Evolutionary conservation across 2,888 invertebrate genomes (phyloP), one percentile per base, ranked within the genome.

Genomic region (Drosophila trichaetosa): DNA sequence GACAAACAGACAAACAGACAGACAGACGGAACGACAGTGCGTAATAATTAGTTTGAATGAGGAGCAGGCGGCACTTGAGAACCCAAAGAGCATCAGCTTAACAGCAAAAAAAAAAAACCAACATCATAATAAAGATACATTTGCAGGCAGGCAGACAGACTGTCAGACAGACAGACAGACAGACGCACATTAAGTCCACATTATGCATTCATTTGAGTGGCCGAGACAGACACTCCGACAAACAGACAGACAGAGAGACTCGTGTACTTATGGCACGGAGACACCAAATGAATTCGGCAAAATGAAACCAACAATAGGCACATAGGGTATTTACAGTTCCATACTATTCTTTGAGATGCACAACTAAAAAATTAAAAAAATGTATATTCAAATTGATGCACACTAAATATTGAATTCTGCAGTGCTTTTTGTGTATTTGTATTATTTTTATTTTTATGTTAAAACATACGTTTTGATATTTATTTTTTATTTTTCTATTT

Each of bases 31-130:
- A 36, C 48, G 27, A 61, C 34, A 54, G 51, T 68, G 54, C 78
- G 64, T 77, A 76, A 82, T 83, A 88, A 86, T 86, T 87, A 82
- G 82, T 82, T 81, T 78, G 75, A 83, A 78, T 78, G 76, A 75
- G 66, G 56, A 52, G 74, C 79, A 69, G 46, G 46, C 69, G 69
- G 69, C 76, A 84, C 82, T 87, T 71, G 71, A 83, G 53, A 64
- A 51, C 33, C 58, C 53, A 52, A 57, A 62, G 51, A 64, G 57
- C 68, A 66, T 52, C 58, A 66, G 27, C 65, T 67, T 29, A 56
- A 56, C 56, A 40, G 38, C 24, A 54, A 69, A 54, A 40, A 36
- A 59, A 36, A 60, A 65, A 56, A 56, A 53, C 46, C 34, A n/a
- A 61, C 51, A 71, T 59, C 42, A 68, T 70, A 68, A 82, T 56